Base-by-base conservation (phyloP, 1,140 invertebrate species). In the Hestina assimilis region DNA sequence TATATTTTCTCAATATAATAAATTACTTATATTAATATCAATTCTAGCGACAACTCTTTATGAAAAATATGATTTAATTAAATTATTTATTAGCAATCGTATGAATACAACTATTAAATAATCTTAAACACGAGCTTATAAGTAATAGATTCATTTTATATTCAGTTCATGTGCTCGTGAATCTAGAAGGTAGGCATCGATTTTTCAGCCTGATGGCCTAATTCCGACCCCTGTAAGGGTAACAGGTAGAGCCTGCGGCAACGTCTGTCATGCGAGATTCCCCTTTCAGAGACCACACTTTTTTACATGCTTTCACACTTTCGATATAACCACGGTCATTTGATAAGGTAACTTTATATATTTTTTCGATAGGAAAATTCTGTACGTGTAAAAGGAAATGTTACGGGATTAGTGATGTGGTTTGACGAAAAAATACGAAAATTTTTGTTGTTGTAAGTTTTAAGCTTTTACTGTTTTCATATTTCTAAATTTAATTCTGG, bases 291-390 rank as follows among this genome's bases (percentile, higher is more conserved):
- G 59, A 63, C 63, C 53, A 55, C 66, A 67, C 64, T 79, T 73
- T 70, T 59, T 45, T 69, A 81, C 78, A 84, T 59, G 70, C 59
- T 80, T 82, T 82, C 68, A 79, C 78, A 83, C 78, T 83, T 80
- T 76, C 63, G 61, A 59, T 42, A 58, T 61, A 63, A 47, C 69
- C 66, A 62, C 64, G 33, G 33, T 17, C 33, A 5, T 11, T 51
- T 35, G 33, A 26, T 51, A 51, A 35, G 29, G 11, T 40, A 51
- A 51, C 21, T 40, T 51, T 51, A 35, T 33, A 24, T 19, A 46
- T 19, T 40, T 33, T 38, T 17, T 38, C 5, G 4, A 19, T 17
- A 38, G 33, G 14, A n/a, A n/a, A n/a, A n/a, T n/a, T n/a, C n/a
- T n/a, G n/a, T n/a, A n/a, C n/a, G n/a, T n/a, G n/a, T n/a, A n/a